Evolutionary conservation across 2,113 vertebrate genomes (phyloP).

Genomic region (Edolisoma coerulescens): DNA sequence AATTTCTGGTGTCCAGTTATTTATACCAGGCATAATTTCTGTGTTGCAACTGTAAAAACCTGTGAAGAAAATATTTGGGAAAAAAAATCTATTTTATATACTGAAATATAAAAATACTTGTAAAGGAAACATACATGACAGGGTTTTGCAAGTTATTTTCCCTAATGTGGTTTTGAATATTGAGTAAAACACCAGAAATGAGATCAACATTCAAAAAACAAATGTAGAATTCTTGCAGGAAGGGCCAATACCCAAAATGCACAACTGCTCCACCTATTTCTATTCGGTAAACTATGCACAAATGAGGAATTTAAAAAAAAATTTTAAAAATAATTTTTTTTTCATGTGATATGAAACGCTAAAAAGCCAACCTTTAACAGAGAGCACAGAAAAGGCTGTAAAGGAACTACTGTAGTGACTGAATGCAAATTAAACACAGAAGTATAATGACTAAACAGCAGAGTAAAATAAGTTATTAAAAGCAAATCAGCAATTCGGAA

Average conservation of each 20-base stretch:
- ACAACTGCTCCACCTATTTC: not conserved
- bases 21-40: slow-evolving; percentile 96
- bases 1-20: slow-evolving; percentile 94
- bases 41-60: slow-evolving; percentile 99
- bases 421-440: not conserved
- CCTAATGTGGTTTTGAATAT: not conserved
- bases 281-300: not conserved
- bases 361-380: not conserved
- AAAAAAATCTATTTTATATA: not conserved
- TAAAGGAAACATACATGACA: not conserved
- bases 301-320: not conserved
- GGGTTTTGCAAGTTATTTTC: not conserved
- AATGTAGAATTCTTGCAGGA: not conserved
- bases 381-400: not conserved
- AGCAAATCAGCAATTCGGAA: not conserved
- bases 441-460: not conserved
- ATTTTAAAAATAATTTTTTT: too few relatives aligned
- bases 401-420: not conserved
- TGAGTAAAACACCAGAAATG: not conserved
- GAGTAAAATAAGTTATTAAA: not conserved
- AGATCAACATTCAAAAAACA: not conserved
- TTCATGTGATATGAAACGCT: not conserved
- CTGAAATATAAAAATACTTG: not conserved
- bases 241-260: not conserved
- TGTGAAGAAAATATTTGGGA: slow-evolving; percentile 42